Percentiles rank a stretch among this genome's conserved stretches.
Evolutionary conservation across 2,797 vertebrate species (phyloP).

Genomic region (Anguilla pacifica): DNA sequence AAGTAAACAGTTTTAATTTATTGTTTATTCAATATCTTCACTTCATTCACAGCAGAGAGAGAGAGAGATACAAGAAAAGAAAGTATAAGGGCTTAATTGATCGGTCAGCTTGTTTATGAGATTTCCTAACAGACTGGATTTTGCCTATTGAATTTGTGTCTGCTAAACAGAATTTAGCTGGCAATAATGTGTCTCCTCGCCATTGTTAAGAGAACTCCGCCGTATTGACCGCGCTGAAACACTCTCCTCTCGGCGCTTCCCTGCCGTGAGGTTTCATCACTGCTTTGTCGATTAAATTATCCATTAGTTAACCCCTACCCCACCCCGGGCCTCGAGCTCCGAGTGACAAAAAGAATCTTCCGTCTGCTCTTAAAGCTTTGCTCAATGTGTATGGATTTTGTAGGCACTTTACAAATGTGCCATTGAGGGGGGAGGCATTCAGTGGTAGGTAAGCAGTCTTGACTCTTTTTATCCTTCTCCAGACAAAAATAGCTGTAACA

Average conservation of each 20-base stretch:
- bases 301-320: slow-evolving; percentile 37
- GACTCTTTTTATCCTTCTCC: neutral
- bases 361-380: neutral
- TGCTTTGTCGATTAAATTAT: slow-evolving; percentile 47
- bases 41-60: slow-evolving; percentile 14
- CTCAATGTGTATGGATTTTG: slow-evolving; percentile 4
- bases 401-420: neutral
- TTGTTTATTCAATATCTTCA: slow-evolving; percentile 27
- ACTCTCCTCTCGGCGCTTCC: slow-evolving; percentile 36
- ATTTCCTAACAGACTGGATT: slow-evolving; percentile 49
- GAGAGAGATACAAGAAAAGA: neutral
- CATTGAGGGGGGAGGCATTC: neutral
- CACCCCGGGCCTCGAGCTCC: neutral
- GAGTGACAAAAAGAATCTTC: neutral
- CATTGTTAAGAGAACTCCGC: slow-evolving; percentile 44
- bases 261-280: slow-evolving; percentile 41
- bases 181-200: slow-evolving; percentile 43
- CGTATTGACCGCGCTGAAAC: slow-evolving; percentile 44
- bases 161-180: slow-evolving; percentile 46
- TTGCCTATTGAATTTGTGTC: slow-evolving; percentile 50
- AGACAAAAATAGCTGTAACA: neutral
- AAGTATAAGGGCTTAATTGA: slow-evolving; percentile 34
- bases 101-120: slow-evolving; percentile 47
- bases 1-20: slow-evolving; percentile 15
- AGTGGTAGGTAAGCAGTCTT: neutral